Base-by-base conservation (phyloP, 1,140 invertebrate genomes). In the Ruditapes philippinarum region DNA sequence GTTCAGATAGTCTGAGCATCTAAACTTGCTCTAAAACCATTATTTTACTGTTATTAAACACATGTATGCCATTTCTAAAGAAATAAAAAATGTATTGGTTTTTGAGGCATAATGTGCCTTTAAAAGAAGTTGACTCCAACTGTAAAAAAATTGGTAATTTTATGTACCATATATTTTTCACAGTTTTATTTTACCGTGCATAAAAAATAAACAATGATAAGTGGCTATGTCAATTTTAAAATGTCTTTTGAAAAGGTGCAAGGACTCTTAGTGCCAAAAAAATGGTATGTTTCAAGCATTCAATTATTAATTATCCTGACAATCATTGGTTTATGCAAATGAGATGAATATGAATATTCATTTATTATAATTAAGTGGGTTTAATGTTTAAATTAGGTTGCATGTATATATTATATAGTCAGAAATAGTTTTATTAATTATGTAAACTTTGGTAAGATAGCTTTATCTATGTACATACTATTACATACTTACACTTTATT, bases 251-350 rank as follows among this genome's bases (percentile, higher is more conserved):
- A 17, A 38, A 17, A 38, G 65, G 65, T 70, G 12, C 0, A 12
- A 4, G 28, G 65, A 11, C 73, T 76, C 73, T 51, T 28, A 7
- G 73, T 76, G 73, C 73, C 73, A 76, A 76, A 76, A 49, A 19
- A 14, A 4, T 3, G 11, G 19, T 76, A 49, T 49, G 28, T 76
- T 9, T 22, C n/a, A 76, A 76, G 73, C 73, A 76, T 76, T 76
- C 12, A 49, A 25, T n/a, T 51, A 76, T 17, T 60, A n/a, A 36
- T 76, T 70, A 70, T 38, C 31, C 65, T 49, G 73, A 76, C 73
- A 76, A 76, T 76, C 73, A 76, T 31, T 76, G 73, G 33, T 49
- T 45, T 76, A 76, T 76, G 73, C 73, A 76, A 76, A 45, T 76
- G 45, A n/a, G 28, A 36, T 31, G 28, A 14, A 42, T 19, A 70